Evolutionary conservation across 2,888 invertebrate species (phyloP), one percentile per base, ranked within the genome.

Genomic region (Periphyllus acericola): DNA sequence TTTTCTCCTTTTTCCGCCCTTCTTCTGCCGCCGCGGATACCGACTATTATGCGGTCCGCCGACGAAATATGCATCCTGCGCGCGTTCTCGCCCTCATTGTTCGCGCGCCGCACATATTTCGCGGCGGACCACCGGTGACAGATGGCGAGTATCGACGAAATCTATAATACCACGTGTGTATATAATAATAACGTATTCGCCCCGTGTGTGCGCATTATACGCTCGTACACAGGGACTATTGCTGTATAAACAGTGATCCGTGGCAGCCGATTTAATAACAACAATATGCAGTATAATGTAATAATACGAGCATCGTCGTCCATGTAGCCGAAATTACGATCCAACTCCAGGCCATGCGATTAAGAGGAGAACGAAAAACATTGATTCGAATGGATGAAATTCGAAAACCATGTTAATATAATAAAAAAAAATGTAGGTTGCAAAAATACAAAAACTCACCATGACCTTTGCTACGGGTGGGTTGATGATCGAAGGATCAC

Each of bases 81-180:
- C 80, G 80, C 66, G 29, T 66, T 60, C 55, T 52, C 19, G 40
- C 66, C 68, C 32, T 36, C 84, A 84, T 84, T 84, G 84, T 84
- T 83, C 40, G 80, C 29, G 5, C 60, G 36, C 36, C 55, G 40
- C 40, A 40, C 29, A 66, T 74, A 29, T 83, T 83, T 72, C 34
- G 83, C 72, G 66, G 60, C 60, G 75, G 75, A 75, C 83, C 75
- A 83, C 72, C 83, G 84, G 84, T 76, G 76, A 84, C 84, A 84
- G 84, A 84, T 84, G 84, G 84, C 84, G 29, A 74, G 60, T 75
- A 75, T 72, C 84, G 75, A 32, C 32, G 29, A 19, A 17, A 32
- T 21, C 29, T 21, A 82, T 71, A 36, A 14, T 71, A 71, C 14
- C 46, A 46, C 46, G 46, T 46, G 14, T 46, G 8, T 40, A 40